A percentile compares a stretch with the other conserved stretches of the same genome.
phyloP scores from a whole-genome alignment of 2,113 vertebrate genomes.

The Raja brachyura region DNA sequence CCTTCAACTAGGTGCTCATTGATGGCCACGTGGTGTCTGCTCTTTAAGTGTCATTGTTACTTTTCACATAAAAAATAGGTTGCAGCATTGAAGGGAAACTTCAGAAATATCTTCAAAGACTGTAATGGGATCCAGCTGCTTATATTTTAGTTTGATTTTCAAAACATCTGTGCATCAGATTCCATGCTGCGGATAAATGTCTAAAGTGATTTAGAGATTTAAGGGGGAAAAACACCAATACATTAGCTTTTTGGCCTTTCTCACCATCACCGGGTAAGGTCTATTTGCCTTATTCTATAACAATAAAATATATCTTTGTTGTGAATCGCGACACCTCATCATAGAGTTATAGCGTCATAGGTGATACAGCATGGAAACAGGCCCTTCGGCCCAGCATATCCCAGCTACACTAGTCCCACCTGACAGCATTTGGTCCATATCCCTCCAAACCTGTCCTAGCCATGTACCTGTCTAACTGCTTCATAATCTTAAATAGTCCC shows the following conservation, averaged over 20 bases:
- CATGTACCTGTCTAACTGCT: too few relatives aligned
- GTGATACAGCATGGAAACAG: too few relatives aligned
- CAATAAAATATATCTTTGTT: neutral
- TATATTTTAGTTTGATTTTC: conserved; percentile 9
- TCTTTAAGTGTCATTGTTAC: neutral
- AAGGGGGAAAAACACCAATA: neutral
- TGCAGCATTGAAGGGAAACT: neutral
- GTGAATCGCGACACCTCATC: neutral
- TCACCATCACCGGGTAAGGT: neutral
- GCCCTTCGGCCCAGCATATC: too few relatives aligned
- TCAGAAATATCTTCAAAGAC: conserved; percentile 10
- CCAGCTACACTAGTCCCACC: too few relatives aligned
- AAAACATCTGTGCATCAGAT: conserved; percentile 22
- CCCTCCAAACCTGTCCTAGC: too few relatives aligned
- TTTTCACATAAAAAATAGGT: neutral
- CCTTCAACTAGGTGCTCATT: neutral
- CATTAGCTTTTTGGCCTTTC: neutral
- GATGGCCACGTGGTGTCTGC: neutral
- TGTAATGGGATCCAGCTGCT: conserved; percentile 17
- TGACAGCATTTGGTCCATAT: too few relatives aligned
- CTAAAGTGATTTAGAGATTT: neutral
- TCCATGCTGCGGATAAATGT: conserved; percentile 12
- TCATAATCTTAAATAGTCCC: too few relatives aligned
- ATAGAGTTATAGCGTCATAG: too few relatives aligned
- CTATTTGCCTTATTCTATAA: neutral